A percentile compares a stretch with the other conserved stretches of the same genome.
Evolutionary conservation across 2,888 invertebrate genomes (phyloP).

Genomic region (Monopis laevigella): DNA sequence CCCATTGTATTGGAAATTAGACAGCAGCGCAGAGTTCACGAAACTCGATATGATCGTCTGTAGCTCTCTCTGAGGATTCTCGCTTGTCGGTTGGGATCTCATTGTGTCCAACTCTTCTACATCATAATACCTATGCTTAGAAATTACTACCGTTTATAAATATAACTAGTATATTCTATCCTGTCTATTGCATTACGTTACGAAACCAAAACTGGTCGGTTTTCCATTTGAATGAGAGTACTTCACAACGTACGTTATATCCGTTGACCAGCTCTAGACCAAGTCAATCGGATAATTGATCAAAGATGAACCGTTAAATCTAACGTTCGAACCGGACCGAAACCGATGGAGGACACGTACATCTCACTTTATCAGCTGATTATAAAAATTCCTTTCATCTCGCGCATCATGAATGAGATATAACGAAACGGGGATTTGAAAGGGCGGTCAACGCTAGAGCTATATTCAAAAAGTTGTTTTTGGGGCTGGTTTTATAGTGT

Average conservation of each 20-base stretch:
- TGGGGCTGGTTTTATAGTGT: conserved; percentile 46
- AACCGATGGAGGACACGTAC: conserved; percentile 7
- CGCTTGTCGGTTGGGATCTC: background rate
- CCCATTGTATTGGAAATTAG: conserved; percentile 65
- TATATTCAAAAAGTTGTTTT: conserved; percentile 36
- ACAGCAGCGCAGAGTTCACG: conserved; percentile 55
- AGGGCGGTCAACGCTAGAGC: conserved; percentile 46
- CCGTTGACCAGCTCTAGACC: conserved; percentile 26
- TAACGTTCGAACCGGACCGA: conserved; percentile 10
- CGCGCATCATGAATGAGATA: conserved; percentile 44
- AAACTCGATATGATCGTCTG: conserved; percentile 56
- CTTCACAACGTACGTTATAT: conserved; percentile 38
- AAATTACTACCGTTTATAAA: background rate
- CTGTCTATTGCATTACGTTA: conserved; percentile 1
- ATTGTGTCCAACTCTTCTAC: background rate
- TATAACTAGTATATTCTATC: conserved; percentile 2
- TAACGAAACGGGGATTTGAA: conserved; percentile 30
- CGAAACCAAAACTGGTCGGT: conserved; percentile 31
- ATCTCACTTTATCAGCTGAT: conserved; percentile 42
- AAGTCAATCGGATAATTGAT: conserved; percentile 49
- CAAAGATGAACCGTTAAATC: conserved; percentile 47
- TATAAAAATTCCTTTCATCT: conserved; percentile 48
- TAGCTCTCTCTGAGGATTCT: background rate
- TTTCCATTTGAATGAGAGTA: conserved; percentile 52
- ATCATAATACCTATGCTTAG: background rate